Evolutionary conservation across 2,888 invertebrate species (phyloP).

Genomic region (Hirtodrosophila cameraria): DNA sequence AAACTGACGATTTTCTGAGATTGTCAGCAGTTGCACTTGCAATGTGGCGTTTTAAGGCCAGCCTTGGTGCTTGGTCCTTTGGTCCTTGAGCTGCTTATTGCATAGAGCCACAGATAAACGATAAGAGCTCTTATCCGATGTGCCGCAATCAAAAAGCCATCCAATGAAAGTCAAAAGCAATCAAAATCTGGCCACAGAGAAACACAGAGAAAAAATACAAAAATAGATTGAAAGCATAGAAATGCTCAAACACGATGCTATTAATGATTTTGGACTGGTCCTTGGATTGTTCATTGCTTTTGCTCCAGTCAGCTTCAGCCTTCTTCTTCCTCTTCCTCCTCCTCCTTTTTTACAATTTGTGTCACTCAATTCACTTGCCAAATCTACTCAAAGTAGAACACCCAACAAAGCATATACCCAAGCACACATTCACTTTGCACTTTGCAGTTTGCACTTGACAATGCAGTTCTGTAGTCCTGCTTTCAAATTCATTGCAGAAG

Average conservation of each 20-base stretch:
- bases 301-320: background rate
- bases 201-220: background rate
- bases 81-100: too few species aligned
- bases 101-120: constrained; percentile 12
- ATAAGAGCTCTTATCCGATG: constrained; percentile 30
- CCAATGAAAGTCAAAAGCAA: constrained; percentile 51
- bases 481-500: constrained; percentile 52
- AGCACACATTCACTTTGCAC: background rate
- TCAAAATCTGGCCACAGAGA: constrained; percentile 13
- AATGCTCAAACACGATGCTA: background rate
- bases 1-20: constrained; percentile 10
- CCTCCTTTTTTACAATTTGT: constrained; percentile 34
- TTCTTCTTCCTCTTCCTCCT: too few species aligned
- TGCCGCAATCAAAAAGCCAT: constrained; percentile 45
- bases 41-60: background rate
- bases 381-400: background rate
- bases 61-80: constrained; percentile 1
- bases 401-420: background rate
- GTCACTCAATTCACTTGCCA: constrained; percentile 24
- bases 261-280: constrained; percentile 1
- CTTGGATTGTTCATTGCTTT: too few species aligned
- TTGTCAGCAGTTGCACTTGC: background rate
- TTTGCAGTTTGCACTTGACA: constrained; percentile 49
- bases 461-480: constrained; percentile 45
- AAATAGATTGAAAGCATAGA: background rate